phyloP scores from a whole-genome alignment of 2,888 invertebrate species.

The Trissoscelio sp. region DNA sequence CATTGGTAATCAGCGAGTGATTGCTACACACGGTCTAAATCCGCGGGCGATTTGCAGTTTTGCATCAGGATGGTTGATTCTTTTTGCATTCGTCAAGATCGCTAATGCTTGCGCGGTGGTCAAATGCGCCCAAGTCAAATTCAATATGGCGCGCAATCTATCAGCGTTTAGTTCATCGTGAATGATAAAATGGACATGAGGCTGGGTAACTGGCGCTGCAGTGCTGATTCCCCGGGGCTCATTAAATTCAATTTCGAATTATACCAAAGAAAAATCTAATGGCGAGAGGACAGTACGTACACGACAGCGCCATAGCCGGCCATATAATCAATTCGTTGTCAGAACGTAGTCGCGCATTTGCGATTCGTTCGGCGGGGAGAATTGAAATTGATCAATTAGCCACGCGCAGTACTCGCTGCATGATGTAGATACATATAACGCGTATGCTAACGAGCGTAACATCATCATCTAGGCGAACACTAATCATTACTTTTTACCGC shows the following conservation, averaged over 20 bases:
- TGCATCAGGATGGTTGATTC: conserved; percentile 8
- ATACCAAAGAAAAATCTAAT: conserved; percentile 70
- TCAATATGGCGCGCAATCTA: conserved; percentile 55
- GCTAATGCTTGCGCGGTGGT: conserved; percentile 40
- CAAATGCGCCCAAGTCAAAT: conserved; percentile 50
- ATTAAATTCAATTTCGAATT: conserved; percentile 71
- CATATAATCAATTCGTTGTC: conserved; percentile 77
- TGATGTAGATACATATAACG: conserved; percentile 57
- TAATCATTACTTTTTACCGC: conserved; percentile 59
- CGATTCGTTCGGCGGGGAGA: conserved; percentile 75
- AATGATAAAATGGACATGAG: conserved; percentile 53
- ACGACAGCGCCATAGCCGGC: conserved; percentile 64
- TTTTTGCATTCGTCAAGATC: conserved; percentile 43
- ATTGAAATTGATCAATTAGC: conserved; percentile 80
- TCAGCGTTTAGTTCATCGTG: conserved; percentile 57
- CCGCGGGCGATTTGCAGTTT: background rate
- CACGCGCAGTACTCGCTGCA: conserved; percentile 62
- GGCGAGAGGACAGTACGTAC: conserved; percentile 61
- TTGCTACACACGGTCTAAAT: background rate
- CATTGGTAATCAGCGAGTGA: conserved; percentile 26
- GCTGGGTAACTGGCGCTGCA: conserved; percentile 26
- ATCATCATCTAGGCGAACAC: conserved; percentile 64
- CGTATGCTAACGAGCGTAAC: conserved; percentile 76
- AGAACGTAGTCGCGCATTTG: conserved; percentile 76
- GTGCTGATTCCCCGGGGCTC: conserved; percentile 64